Percentiles rank a stretch among this genome's conserved stretches.
Conservation (phyloP, 2,888 invertebrate genomes). For the Camponotus fellah region DNA sequence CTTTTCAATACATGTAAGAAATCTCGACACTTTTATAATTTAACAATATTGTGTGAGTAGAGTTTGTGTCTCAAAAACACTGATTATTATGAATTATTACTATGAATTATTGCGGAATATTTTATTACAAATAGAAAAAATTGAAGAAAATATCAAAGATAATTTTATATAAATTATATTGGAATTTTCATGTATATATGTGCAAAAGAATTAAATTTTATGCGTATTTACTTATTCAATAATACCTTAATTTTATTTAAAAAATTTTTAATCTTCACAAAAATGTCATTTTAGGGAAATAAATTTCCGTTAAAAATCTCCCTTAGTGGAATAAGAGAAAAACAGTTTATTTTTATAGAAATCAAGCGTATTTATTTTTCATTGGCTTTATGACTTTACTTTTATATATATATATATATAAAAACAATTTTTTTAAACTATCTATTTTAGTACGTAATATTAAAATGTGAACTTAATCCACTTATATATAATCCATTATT, state of each 20-base stretch:
- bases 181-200: too few relatives aligned
- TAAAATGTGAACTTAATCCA: too few relatives aligned
- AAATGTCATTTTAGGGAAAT: neutral
- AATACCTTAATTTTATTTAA: neutral
- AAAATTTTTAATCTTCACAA: neutral
- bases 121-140: neutral
- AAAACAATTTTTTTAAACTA: neutral
- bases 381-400: neutral
- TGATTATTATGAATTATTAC: too few relatives aligned
- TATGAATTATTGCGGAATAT: neutral
- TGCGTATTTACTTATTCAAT: neutral
- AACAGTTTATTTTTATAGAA: neutral
- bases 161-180: neutral
- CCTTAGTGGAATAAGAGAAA: neutral
- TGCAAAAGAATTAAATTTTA: neutral
- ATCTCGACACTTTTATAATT: too few relatives aligned
- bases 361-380: slow-evolving; percentile 1
- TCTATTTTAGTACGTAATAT: neutral
- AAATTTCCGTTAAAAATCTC: neutral
- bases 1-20: too few relatives aligned
- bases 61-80: too few relatives aligned
- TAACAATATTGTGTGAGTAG: too few relatives aligned
- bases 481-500: neutral
- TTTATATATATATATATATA: neutral
- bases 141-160: neutral